Percentiles rank a stretch among this genome's conserved stretches.
These are phyloP conservation scores for Notolepis coatsorum DNA, from an alignment of 2,797 vertebrate genomes.

Conservation along the genomic window DNA sequence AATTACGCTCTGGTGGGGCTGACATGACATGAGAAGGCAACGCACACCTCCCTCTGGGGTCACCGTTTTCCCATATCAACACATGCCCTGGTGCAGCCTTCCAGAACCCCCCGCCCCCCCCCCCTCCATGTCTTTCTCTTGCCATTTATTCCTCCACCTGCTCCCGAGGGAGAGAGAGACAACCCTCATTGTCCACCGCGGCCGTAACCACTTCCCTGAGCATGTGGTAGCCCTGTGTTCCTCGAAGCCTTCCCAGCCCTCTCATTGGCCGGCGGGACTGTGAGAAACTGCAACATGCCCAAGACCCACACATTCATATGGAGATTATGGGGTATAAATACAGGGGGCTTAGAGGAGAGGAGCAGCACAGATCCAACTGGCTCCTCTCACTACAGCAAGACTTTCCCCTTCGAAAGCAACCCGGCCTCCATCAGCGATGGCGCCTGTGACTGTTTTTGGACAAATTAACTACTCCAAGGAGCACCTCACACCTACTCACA, in stretches of 20 bases:
- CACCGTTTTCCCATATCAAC: conserved; percentile 85
- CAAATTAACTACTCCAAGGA: conserved; percentile 70
- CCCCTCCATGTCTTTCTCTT: conserved; percentile 52
- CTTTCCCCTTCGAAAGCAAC: neutral
- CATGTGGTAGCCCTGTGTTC: conserved; percentile 80
- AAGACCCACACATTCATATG: conserved; percentile 91
- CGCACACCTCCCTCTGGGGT: conserved; percentile 74
- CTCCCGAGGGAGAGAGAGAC: conserved; percentile 80
- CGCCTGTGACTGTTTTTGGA: conserved; percentile 79
- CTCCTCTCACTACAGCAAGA: conserved; percentile 60
- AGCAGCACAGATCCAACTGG: conserved; percentile 64
- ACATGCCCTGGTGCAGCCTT: conserved; percentile 69
- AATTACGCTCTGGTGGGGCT: conserved; percentile 67
- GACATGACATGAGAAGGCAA: conserved; percentile 72
- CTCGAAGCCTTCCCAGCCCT: conserved; percentile 77
- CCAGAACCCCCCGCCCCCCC: conserved; percentile 15
- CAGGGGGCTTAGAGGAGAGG: conserved; percentile 61
- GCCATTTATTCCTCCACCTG: conserved; percentile 80
- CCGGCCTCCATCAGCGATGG: no score
- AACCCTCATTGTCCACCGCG: conserved; percentile 74
- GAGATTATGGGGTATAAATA: conserved; percentile 85
- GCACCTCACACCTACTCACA: conserved; percentile 72
- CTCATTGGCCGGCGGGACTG: conserved; percentile 90
- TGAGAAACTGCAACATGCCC: conserved; percentile 90
- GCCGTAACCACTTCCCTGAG: conserved; percentile 83